phyloP scores from a whole-genome alignment of 2,888 invertebrate genomes.

The Elmis aenea region DNA sequence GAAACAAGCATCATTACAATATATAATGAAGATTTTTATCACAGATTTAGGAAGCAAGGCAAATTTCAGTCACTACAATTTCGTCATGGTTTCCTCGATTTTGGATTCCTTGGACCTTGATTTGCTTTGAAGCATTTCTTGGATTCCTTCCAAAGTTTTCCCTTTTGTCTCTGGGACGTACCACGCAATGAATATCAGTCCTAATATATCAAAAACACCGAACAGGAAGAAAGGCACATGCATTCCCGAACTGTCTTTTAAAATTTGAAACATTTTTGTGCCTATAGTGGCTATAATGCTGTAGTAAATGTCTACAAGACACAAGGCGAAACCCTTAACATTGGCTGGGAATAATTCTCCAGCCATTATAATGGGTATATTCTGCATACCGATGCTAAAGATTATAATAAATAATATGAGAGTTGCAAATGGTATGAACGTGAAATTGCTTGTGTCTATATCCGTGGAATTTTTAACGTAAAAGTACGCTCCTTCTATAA shows the following conservation, averaged over 20 bases:
- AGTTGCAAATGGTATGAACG: conserved; percentile 43
- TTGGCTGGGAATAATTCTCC: conserved; percentile 51
- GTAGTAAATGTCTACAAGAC: conserved; percentile 49
- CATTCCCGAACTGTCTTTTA: conserved; percentile 56
- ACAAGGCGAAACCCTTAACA: conserved; percentile 51
- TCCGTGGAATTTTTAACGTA: too few species aligned
- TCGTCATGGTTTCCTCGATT: too few species aligned
- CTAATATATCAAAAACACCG: conserved; percentile 54
- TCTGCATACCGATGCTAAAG: conserved; percentile 48
- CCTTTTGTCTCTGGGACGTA: conserved; percentile 67
- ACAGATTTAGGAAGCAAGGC: too few species aligned
- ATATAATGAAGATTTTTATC: too few species aligned
- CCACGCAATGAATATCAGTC: conserved; percentile 56
- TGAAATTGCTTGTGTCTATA: too few species aligned
- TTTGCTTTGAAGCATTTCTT: too few species aligned
- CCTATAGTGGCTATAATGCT: conserved; percentile 46
- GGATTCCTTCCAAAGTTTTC: conserved; percentile 65
- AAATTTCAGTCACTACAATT: too few species aligned
- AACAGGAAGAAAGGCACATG: conserved; percentile 64
- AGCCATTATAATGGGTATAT: conserved; percentile 48
- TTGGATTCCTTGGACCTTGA: too few species aligned
- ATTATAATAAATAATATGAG: conserved; percentile 46
- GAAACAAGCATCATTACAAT: too few species aligned
- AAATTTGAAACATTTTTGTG: conserved; percentile 45
- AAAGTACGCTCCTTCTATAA: conserved; percentile 44